Conservation (phyloP, 2,113 vertebrate species). For the Saccopteryx bilineata region DNA sequence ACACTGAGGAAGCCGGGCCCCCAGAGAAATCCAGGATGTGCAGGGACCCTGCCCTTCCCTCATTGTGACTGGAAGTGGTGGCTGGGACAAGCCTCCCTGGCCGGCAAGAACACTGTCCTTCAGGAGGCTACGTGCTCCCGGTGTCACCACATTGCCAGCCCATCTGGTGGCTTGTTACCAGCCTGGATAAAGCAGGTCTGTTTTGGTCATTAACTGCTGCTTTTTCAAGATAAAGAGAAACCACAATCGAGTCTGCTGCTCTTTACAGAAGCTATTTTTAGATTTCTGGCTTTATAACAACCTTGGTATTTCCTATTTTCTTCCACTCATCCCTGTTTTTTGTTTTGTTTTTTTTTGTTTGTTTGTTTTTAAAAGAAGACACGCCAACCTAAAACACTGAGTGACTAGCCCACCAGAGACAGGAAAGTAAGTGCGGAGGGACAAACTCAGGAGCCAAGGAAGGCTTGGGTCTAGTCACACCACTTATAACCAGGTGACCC, state of each 20-base stretch:
- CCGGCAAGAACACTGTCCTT: rapidly evolving
- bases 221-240: conserved; percentile 59
- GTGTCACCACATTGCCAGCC: rapidly evolving
- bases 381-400: background rate
- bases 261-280: conserved; percentile 65
- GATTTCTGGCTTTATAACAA: conserved; percentile 63
- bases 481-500: no score
- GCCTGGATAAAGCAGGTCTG: background rate
- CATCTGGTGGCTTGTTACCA: background rate
- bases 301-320: conserved; percentile 65
- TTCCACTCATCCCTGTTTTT: background rate
- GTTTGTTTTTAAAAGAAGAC: background rate
- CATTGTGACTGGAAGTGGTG: background rate
- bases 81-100: background rate
- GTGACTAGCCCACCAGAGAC: background rate
- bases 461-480: background rate
- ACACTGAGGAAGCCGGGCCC: background rate
- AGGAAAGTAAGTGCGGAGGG: no score
- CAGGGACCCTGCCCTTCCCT: background rate
- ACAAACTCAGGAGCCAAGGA: background rate
- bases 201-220: background rate
- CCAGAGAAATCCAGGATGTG: background rate
- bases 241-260: background rate
- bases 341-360: background rate
- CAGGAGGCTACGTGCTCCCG: background rate